These are phyloP conservation scores for Monoplex corrugatus DNA, from an alignment of 2,888 invertebrate species.

Conservation along the genomic window DNA sequence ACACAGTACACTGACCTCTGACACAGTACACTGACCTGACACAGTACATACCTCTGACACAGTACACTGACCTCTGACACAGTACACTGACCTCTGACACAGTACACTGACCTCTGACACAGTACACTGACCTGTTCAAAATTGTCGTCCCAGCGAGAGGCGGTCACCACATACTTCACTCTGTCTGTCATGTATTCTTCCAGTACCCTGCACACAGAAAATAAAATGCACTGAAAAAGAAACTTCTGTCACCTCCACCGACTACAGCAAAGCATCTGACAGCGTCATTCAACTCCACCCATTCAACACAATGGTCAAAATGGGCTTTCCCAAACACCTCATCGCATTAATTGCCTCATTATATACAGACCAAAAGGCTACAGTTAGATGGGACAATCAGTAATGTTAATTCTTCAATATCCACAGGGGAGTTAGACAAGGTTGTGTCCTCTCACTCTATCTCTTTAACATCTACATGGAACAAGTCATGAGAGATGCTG, in stretches of 20 bases:
- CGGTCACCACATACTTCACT: slow-evolving; percentile 81
- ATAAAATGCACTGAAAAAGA: background rate
- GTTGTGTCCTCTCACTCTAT: too few species aligned
- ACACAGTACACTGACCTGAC: too few species aligned
- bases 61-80: background rate
- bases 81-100: background rate
- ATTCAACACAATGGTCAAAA: too few species aligned
- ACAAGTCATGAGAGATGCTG: too few species aligned
- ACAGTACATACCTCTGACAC: background rate
- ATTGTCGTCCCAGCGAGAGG: slow-evolving; percentile 81
- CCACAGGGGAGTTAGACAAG: too few species aligned
- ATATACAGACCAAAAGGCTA: background rate
- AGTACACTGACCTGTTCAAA: slow-evolving; percentile 81
- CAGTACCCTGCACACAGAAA: slow-evolving; percentile 69
- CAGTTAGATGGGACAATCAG: background rate
- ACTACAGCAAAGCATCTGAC: background rate
- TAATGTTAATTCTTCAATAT: background rate
- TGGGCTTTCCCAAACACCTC: background rate
- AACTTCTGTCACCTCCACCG: background rate
- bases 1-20: too few species aligned
- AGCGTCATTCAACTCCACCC: background rate
- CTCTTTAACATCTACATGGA: too few species aligned
- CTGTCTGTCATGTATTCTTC: slow-evolving; percentile 81
- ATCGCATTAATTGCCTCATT: background rate
- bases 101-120: too few species aligned